phyloP scores from a whole-genome alignment of 2,113 vertebrate genomes.

The Piaya cayana region DNA sequence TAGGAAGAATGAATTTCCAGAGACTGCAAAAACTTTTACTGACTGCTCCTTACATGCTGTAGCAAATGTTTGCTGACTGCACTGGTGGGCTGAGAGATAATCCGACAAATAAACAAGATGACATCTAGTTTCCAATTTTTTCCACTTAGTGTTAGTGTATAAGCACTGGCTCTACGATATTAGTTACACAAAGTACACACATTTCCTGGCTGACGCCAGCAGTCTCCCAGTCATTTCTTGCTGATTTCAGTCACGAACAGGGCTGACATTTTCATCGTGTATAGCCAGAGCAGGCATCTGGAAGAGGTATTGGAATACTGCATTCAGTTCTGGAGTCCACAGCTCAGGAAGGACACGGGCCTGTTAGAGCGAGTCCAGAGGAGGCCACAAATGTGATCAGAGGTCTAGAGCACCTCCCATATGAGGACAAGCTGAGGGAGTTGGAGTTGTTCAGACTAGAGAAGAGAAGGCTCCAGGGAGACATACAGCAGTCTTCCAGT shows the following conservation, averaged over 20 bases:
- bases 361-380: no score
- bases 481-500: no score
- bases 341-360: no score
- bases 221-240: background rate
- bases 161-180: background rate
- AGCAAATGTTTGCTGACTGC: background rate
- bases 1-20: background rate
- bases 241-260: background rate
- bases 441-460: no score
- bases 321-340: no score
- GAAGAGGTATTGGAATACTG: background rate
- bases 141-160: background rate
- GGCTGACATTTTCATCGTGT: background rate
- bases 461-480: no score
- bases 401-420: no score
- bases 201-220: background rate
- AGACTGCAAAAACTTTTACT: background rate
- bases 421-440: no score
- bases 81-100: background rate
- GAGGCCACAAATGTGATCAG: no score
- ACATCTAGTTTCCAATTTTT: background rate
- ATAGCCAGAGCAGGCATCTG: background rate
- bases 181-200: background rate
- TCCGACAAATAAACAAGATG: background rate
- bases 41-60: background rate